These are phyloP conservation scores for Dendrophyllia cribrosa DNA, from an alignment of 64 coral and sea anemone genomes.

Conservation along the genomic window DNA sequence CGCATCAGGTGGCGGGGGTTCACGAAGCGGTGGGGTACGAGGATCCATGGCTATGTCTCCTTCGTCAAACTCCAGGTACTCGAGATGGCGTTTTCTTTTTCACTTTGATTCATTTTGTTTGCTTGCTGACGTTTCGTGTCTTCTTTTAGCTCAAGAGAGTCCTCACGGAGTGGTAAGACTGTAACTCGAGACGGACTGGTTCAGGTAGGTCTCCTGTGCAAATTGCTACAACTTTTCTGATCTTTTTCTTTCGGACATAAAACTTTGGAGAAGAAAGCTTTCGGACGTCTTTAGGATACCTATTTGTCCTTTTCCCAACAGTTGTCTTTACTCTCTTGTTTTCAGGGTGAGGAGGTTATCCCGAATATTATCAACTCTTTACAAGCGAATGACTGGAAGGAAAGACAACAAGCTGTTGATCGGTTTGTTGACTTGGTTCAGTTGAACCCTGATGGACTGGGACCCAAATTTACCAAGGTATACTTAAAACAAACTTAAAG, in stretches of 20 bases:
- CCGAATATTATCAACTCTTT: constrained; percentile 70
- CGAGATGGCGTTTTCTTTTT: constrained; percentile 12
- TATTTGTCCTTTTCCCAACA: background rate
- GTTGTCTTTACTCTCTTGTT: background rate
- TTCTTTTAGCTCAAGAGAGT: constrained; percentile 56
- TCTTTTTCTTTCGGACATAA: no score
- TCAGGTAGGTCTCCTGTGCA: constrained; percentile 23
- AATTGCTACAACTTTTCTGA: background rate
- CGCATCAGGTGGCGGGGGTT: constrained; percentile 75
- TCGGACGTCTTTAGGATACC: no score
- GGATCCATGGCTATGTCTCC: constrained; percentile 28
- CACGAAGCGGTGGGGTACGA: constrained; percentile 42
- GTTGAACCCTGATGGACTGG: constrained; percentile 77
- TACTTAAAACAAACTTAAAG: background rate
- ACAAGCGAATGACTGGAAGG: constrained; percentile 89
- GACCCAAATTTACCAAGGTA: constrained; percentile 97
- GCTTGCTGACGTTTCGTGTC: background rate
- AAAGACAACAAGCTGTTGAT: constrained; percentile 89
- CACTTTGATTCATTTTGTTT: background rate
- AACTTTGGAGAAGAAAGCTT: no score
- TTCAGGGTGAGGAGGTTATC: constrained; percentile 87
- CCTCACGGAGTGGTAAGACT: constrained; percentile 72
- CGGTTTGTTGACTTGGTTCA: constrained; percentile 75
- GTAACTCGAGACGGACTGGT: constrained; percentile 48
- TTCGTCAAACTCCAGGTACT: constrained; percentile 54